Evolutionary conservation across 2,888 invertebrate species (phyloP), one percentile per base, ranked within the genome.

Genomic region (Dicycla oo): DNA sequence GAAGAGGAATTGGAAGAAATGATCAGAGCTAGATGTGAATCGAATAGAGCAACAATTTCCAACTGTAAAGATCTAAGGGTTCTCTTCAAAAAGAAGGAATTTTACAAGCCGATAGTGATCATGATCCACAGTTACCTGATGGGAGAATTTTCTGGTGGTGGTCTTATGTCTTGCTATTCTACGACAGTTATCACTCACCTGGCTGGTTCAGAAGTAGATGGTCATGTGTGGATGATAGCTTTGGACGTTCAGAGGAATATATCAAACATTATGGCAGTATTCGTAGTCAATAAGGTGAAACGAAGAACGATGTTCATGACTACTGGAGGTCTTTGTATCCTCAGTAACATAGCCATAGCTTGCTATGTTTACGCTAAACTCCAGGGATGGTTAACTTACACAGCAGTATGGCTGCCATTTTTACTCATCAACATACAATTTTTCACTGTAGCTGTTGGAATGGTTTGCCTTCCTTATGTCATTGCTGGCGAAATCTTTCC

Each of bases 401-500:
- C 90, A 20, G 87, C 88, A 26, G 80, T 93, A 0, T 95, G 94
- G 93, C 73, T 95, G 10, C 92, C 96, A 0, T 88, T 96, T 81
- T 73, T 96, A 74, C 87, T 96, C 81, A 86, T 96, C 61, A 88
- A 97, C 84, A 80, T 93, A 4, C 97, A 97, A 72, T 96, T 96
- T 30, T 91, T 95, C 2, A 94, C 96, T 20, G 93, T 97, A 3
- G 94, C 95, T 7, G 89, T 96, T 2, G 97, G 97, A 0, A 91
- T 96, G 82, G 92, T 97, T 5, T 97, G 97, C 0, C 86, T 97
- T 54, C 97, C 97, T 0, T 97, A 97, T 93, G 96, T 97, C 5
- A 96, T 97, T 91, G 96, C 97, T 61, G 97, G 97, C 0, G 97
- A 97, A 88, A 93, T 97, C 0, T 97, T 97, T 81, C 96, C 97